Conservation (phyloP, 2,797 vertebrate species). For the Micromesistius poutassou region DNA sequence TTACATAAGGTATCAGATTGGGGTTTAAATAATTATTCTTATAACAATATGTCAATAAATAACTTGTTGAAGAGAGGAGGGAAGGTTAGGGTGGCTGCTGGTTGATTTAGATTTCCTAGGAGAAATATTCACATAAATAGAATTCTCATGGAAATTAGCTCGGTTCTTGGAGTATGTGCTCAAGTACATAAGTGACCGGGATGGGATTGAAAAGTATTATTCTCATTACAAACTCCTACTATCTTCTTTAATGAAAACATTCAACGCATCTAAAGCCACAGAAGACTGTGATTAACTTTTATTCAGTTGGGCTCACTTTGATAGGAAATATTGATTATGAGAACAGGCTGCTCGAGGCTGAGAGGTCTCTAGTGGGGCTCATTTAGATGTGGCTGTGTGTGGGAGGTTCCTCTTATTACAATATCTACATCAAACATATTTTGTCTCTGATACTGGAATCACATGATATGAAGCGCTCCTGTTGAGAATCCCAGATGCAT, state of each 20-base stretch:
- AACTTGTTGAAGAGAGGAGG: neutral
- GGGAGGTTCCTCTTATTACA: constrained; percentile 59
- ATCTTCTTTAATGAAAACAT: constrained; percentile 16
- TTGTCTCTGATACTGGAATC: constrained; percentile 53
- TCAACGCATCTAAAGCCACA: constrained; percentile 21
- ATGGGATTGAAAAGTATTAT: neutral
- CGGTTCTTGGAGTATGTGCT: neutral
- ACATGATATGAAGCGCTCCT: constrained; percentile 50
- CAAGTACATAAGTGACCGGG: neutral
- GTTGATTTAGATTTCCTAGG: neutral
- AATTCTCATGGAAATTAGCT: neutral
- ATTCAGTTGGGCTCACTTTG: constrained; percentile 30
- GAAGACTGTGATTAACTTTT: constrained; percentile 26
- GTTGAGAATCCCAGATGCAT: constrained; percentile 22
- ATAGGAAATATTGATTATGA: constrained; percentile 46
- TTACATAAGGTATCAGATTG: too few relatives aligned
- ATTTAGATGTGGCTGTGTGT: constrained; percentile 44
- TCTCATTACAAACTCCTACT: neutral
- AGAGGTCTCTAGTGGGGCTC: constrained; percentile 39
- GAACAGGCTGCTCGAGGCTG: constrained; percentile 38
- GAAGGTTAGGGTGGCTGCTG: neutral
- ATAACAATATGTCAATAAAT: neutral
- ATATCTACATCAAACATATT: constrained; percentile 67
- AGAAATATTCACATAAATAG: neutral
- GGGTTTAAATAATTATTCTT: too few relatives aligned